Evolutionary conservation across 2,113 vertebrate genomes (phyloP).

Genomic region (Colossoma macropomum): DNA sequence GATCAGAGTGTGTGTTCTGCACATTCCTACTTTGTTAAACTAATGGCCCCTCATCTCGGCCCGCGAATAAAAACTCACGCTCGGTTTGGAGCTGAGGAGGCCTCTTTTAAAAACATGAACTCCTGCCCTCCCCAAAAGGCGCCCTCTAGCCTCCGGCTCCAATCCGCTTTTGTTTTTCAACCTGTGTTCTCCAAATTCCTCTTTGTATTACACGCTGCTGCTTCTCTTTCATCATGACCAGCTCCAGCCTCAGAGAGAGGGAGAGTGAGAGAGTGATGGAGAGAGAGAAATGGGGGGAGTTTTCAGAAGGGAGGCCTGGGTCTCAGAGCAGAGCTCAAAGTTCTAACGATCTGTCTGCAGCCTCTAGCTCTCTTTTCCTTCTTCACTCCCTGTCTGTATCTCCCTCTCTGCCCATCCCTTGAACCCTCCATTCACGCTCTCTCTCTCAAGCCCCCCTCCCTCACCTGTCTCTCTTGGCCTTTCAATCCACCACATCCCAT

Average conservation of each 20-base stretch:
- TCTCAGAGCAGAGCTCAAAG: conserved; percentile 46
- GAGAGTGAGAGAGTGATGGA: neutral
- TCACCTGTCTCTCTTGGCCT: conserved; percentile 27
- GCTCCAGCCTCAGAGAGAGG: conserved; percentile 19
- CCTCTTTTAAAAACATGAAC: conserved; percentile 35
- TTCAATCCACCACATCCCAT: conserved; percentile 31
- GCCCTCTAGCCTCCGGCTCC: conserved; percentile 27
- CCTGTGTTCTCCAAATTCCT: conserved; percentile 46
- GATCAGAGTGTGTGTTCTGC: neutral
- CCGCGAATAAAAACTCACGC: neutral
- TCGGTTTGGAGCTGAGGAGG: conserved; percentile 16
- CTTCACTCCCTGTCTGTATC: neutral
- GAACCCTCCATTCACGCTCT: conserved; percentile 15
- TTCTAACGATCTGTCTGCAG: conserved; percentile 43
- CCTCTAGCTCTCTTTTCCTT: conserved; percentile 26
- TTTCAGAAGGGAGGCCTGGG: conserved; percentile 24
- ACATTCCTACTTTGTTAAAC: conserved; percentile 6
- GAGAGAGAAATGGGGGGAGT: neutral
- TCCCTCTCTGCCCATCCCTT: conserved; percentile 17
- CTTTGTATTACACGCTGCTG: conserved; percentile 19
- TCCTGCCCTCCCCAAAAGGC: conserved; percentile 28
- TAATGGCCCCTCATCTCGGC: neutral
- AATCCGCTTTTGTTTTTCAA: conserved; percentile 16
- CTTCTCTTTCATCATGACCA: conserved; percentile 55
- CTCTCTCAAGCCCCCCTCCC: conserved; percentile 15